Percentiles rank a stretch among this genome's conserved stretches.
phyloP scores from a whole-genome alignment of 2,113 vertebrate species.

The Struthio camelus region DNA sequence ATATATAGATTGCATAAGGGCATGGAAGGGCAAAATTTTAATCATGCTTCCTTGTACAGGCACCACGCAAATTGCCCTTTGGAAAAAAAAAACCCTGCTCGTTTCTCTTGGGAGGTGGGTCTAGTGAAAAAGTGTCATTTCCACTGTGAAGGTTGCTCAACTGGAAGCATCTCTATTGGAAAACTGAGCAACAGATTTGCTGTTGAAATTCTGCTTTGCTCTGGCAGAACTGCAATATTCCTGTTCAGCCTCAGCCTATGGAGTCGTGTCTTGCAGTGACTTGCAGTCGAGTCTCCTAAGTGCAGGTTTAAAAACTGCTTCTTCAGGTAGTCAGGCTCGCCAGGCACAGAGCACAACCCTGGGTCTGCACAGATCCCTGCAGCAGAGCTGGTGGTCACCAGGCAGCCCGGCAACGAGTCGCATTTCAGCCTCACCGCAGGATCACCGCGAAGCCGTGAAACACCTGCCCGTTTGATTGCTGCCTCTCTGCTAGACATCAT shows the following conservation, averaged over 20 bases:
- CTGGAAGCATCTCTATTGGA: background rate
- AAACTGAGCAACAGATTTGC: background rate
- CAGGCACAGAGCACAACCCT: background rate
- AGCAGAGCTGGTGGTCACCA: rapidly evolving
- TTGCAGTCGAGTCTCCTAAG: background rate
- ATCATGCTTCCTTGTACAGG: background rate
- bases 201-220: background rate
- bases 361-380: background rate
- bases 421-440: background rate
- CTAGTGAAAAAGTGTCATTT: background rate
- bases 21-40: background rate
- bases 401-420: rapidly evolving
- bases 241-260: background rate
- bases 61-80: background rate
- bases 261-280: background rate
- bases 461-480: background rate
- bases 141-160: background rate
- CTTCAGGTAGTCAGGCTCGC: background rate
- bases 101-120: background rate
- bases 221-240: background rate
- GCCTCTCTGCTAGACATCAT: background rate
- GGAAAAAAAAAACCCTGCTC: rapidly evolving
- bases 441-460: background rate
- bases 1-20: background rate
- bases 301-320: background rate